These are phyloP conservation scores for Chaunax sp. DNA, from an alignment of 2,797 vertebrate species.

Conservation along the genomic window DNA sequence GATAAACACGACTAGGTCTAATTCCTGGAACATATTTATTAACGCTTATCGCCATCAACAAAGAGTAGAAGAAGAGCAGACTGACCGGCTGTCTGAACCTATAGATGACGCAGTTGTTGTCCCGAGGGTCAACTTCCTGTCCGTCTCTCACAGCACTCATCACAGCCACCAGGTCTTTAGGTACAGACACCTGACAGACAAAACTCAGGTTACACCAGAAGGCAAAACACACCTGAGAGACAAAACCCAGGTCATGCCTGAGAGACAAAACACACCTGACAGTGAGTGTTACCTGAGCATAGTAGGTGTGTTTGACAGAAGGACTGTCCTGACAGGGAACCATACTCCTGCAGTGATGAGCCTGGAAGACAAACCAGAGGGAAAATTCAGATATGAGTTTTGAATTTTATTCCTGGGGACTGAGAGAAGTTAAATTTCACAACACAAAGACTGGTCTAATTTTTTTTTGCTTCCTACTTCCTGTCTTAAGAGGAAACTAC, in stretches of 20 bases:
- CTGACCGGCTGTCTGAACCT: slow-evolving; percentile 91
- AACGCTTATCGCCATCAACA: background rate
- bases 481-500: too few species aligned
- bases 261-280: too few species aligned
- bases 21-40: too few species aligned
- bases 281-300: slow-evolving; percentile 87
- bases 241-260: too few species aligned
- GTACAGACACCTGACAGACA: slow-evolving; percentile 83
- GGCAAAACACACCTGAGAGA: too few species aligned
- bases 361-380: slow-evolving; percentile 75
- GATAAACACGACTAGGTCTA: too few species aligned
- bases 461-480: too few species aligned
- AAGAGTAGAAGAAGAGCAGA: background rate
- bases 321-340: slow-evolving; percentile 96
- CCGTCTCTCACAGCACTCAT: slow-evolving; percentile 94
- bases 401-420: too few species aligned
- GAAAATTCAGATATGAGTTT: too few species aligned
- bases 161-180: slow-evolving; percentile 91
- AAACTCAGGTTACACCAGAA: too few species aligned
- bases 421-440: too few species aligned
- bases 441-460: too few species aligned
- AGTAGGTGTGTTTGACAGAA: slow-evolving; percentile 94
- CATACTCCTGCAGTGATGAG: slow-evolving; percentile 94
- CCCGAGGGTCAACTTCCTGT: slow-evolving; percentile 87
- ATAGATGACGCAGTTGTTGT: slow-evolving; percentile 84